Conservation (phyloP, 2,888 invertebrate species). For the Didymodactylos carnosus region DNA sequence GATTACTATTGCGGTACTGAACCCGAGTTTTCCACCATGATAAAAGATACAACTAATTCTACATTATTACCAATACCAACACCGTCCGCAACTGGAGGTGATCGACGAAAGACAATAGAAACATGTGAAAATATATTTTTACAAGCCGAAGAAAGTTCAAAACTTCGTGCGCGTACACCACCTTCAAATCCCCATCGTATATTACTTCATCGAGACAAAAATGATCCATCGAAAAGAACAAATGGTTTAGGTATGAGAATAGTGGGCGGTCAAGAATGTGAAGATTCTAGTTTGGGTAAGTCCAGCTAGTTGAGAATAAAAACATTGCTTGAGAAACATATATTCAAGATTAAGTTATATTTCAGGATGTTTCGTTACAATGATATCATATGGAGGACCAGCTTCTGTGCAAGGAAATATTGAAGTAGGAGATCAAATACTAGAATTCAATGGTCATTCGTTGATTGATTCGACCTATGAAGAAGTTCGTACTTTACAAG, state of each 20-base stretch:
- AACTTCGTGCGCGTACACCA: constrained; percentile 12
- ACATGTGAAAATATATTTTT: constrained; percentile 14
- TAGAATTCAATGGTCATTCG: constrained; percentile 74
- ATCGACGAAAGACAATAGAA: constrained; percentile 13
- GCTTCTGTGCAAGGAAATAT: constrained; percentile 58
- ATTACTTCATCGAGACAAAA: constrained; percentile 8
- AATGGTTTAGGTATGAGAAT: constrained; percentile 82
- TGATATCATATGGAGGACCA: constrained; percentile 44
- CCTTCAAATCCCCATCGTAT: constrained; percentile 14
- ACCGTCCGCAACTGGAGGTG: neutral
- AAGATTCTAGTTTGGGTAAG: constrained; percentile 53
- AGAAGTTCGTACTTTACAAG: constrained; percentile 71
- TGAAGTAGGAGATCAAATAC: constrained; percentile 48
- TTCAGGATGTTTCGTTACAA: neutral
- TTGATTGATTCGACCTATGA: constrained; percentile 76
- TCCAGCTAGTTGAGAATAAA: constrained; percentile 51
- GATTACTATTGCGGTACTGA: neutral
- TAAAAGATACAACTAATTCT: neutral
- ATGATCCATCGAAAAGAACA: constrained; percentile 25
- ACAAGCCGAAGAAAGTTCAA: constrained; percentile 12
- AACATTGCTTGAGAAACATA: too few species aligned
- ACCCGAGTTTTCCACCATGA: neutral
- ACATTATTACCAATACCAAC: neutral
- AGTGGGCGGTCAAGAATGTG: constrained; percentile 68
- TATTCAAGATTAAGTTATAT: too few species aligned